These are phyloP conservation scores for Pseudanteris insignis DNA, from an alignment of 2,888 invertebrate genomes.

Conservation along the genomic window DNA sequence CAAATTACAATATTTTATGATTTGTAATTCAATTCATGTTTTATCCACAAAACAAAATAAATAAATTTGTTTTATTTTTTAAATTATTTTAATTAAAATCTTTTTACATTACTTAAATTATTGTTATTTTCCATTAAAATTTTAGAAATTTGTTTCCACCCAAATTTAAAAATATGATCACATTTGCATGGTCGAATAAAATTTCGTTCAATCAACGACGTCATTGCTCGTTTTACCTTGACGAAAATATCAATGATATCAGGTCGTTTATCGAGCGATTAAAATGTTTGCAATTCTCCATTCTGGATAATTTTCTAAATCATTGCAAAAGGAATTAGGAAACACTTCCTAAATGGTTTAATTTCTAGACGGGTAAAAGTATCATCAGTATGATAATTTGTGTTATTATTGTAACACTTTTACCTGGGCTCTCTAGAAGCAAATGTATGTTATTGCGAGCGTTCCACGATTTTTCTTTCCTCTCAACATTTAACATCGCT, in stretches of 20 bases:
- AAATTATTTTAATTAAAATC: too few species aligned
- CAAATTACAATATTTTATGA: too few species aligned
- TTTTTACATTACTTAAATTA: too few species aligned
- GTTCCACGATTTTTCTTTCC: constrained; percentile 1
- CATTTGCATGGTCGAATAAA: not conserved
- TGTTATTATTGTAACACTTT: constrained; percentile 43
- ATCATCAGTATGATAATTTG: constrained; percentile 39
- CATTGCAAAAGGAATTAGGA: constrained; percentile 5
- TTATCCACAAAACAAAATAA: too few species aligned
- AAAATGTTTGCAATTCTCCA: too few species aligned
- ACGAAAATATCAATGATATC: not conserved
- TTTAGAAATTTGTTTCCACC: too few species aligned
- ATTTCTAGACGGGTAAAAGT: constrained; percentile 40
- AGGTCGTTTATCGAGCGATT: not conserved
- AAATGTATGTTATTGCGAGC: constrained; percentile 29
- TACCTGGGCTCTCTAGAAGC: constrained; percentile 35
- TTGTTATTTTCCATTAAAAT: too few species aligned
- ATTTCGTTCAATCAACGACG: not conserved
- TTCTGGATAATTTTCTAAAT: too few species aligned
- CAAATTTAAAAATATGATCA: too few species aligned
- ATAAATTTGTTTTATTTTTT: too few species aligned
- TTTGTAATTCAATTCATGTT: too few species aligned
- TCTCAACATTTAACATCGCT: constrained; percentile 7
- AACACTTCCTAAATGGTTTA: constrained; percentile 25
- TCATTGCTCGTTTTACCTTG: not conserved